Evolutionary conservation across 2,797 vertebrate species (phyloP), one percentile per base, ranked within the genome.

Genomic region (Lateolabrax maculatus): DNA sequence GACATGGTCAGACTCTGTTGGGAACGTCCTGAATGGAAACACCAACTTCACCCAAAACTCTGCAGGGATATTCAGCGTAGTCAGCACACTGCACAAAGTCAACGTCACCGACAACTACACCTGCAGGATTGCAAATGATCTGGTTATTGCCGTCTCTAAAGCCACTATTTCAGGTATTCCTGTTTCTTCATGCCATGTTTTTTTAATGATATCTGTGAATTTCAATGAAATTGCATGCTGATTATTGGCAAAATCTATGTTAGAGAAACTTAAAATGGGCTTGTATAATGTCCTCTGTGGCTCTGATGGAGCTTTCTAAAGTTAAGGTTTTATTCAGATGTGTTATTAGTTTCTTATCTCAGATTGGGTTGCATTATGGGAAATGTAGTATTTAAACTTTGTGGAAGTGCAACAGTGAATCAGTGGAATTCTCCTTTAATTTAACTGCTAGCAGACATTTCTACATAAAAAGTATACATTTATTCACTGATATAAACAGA

Each of bases 101-200:
- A 90, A 84, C 3, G 1, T 46, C 58, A 92, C 93, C 0, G 74
- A 84, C 44, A 91, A 80, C 9, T 98, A 96, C 87, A 95, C 74
- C 82, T 96, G 94, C 1, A 78, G 90, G 89, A 96, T 97, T 29
- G 78, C 96, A 74, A 98, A 96, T 37, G 4, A 27, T 55, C 83
- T 97, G 46, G 96, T 97, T 87, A 89, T 58, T n/a, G 92, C 94
- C 2, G 36, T 91, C 0, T 94, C 95, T 3, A 77, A 76, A 9
- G 95, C 95, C 78, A 92, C 76, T 56, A 66, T 96, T 51, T 94
- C 94, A 96, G 97, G 97, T 97, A 89, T 1, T 13, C 16, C 9
- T 61, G 4, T 16, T 5, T 23, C 15, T 13, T 31, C 3, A 19
- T 23, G 19, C 6, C 13, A 43, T 9, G 12, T 56, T 27, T 69